Evolutionary conservation across 2,113 vertebrate species (phyloP).

Genomic region (Furnarius figulus): DNA sequence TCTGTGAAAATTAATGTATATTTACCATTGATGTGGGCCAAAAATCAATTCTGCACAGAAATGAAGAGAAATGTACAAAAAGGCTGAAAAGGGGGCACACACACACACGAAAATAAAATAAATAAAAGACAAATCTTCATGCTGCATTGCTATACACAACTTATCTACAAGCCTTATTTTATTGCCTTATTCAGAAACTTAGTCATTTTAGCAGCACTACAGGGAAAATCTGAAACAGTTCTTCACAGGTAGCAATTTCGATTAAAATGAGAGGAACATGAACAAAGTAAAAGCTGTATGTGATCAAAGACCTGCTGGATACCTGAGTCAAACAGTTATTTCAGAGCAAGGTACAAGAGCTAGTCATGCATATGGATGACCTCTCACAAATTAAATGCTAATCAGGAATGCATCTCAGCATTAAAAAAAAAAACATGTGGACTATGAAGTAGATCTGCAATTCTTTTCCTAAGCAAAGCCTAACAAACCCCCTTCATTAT

Average conservation of each 20-base stretch:
- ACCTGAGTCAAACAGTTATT: conserved; percentile 50
- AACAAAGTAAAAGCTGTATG: conserved; percentile 33
- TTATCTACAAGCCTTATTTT: neutral
- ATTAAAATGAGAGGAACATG: conserved; percentile 11
- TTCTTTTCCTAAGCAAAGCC: neutral
- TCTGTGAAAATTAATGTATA: neutral
- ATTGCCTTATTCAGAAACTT: conserved; percentile 17
- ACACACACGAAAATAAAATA: neutral
- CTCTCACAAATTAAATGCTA: conserved; percentile 64
- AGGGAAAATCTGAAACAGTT: neutral
- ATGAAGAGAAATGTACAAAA: neutral
- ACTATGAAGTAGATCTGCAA: neutral
- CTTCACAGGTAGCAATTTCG: conserved; percentile 20
- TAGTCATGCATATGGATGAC: conserved; percentile 65
- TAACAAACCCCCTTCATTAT: neutral
- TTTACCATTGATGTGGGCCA: conserved; percentile 11
- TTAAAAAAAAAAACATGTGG: neutral
- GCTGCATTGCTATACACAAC: conserved; percentile 47
- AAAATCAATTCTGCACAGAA: conserved; percentile 30
- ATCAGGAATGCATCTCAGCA: conserved; percentile 31
- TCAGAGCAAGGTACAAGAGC: conserved; percentile 39
- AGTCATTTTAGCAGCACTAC: conserved; percentile 3
- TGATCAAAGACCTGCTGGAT: conserved; percentile 58
- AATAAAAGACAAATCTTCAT: neutral
- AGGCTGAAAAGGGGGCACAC: neutral